Evolutionary conservation across 2,797 vertebrate genomes (phyloP).

Genomic region (Tachyglossus aculeatus): DNA sequence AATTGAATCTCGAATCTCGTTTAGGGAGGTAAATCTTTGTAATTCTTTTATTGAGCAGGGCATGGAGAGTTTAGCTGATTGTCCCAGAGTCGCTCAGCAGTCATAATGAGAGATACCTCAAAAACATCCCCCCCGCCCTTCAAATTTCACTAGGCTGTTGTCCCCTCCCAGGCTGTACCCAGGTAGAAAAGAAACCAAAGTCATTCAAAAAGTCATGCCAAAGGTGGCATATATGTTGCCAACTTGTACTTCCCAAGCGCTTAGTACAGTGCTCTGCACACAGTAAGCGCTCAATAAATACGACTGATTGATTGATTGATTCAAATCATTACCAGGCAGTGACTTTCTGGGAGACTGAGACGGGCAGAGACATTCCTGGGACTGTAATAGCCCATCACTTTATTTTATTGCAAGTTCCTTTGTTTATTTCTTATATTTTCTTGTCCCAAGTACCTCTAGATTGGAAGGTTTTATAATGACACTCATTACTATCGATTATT

Average conservation of each 20-base stretch:
- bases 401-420: no score
- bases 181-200: background rate
- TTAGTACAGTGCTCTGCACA: no score
- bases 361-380: background rate
- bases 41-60: background rate
- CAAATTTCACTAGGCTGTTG: background rate
- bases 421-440: no score
- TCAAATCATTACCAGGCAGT: background rate
- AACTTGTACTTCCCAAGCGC: no score
- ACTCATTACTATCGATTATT: background rate
- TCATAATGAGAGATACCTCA: no score
- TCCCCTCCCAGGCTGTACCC: background rate
- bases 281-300: no score
- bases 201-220: no score
- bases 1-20: no score
- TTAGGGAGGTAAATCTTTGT: background rate
- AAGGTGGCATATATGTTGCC: no score
- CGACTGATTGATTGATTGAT: no score
- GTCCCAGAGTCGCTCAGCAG: no score
- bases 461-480: background rate
- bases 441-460: background rate
- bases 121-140: no score
- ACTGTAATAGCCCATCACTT: background rate
- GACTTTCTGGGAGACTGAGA: constrained; percentile 27
- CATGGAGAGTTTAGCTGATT: background rate